A percentile compares a stretch with the other conserved stretches of the same genome.
Conservation (phyloP, 2,888 invertebrate species). For the Sesia apiformis region DNA sequence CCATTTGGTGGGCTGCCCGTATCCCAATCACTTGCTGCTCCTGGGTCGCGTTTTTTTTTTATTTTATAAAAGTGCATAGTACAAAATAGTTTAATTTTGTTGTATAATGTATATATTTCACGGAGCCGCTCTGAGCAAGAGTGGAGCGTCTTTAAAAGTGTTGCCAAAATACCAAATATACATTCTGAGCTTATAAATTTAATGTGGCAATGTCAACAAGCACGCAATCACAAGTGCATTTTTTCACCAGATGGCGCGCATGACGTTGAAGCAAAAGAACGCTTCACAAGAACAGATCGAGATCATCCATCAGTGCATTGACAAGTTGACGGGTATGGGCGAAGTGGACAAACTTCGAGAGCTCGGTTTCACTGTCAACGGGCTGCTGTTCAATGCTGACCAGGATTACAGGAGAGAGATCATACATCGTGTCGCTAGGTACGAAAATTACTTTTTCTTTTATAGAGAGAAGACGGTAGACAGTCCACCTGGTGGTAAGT, state of each 20-base stretch:
- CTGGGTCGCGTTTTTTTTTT: too few relatives aligned
- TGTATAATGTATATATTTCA: too few relatives aligned
- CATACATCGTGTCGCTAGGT: conserved; percentile 49
- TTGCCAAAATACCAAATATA: too few relatives aligned
- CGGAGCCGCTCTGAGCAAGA: too few relatives aligned
- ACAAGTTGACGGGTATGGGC: conserved; percentile 39
- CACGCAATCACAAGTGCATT: background rate
- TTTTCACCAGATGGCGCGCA: conserved; percentile 36
- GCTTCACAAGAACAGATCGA: conserved; percentile 36
- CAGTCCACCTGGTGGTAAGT: too few relatives aligned
- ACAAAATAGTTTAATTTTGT: too few relatives aligned
- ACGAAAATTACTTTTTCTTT: background rate
- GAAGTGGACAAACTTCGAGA: conserved; percentile 35
- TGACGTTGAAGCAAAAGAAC: conserved; percentile 26
- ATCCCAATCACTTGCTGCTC: too few relatives aligned
- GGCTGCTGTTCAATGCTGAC: conserved; percentile 45
- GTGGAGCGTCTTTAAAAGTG: too few relatives aligned
- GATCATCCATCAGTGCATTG: conserved; percentile 36
- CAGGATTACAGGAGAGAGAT: conserved; percentile 44
- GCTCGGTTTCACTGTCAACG: conserved; percentile 40
- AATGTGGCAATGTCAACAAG: background rate
- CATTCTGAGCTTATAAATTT: too few relatives aligned
- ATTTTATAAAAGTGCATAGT: too few relatives aligned
- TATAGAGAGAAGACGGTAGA: too few relatives aligned
- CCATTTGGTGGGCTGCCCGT: too few relatives aligned